Percentiles rank a stretch among this genome's conserved stretches.
These are phyloP conservation scores for Crotophaga sulcirostris DNA, from an alignment of 2,113 vertebrate genomes.

Conservation along the genomic window DNA sequence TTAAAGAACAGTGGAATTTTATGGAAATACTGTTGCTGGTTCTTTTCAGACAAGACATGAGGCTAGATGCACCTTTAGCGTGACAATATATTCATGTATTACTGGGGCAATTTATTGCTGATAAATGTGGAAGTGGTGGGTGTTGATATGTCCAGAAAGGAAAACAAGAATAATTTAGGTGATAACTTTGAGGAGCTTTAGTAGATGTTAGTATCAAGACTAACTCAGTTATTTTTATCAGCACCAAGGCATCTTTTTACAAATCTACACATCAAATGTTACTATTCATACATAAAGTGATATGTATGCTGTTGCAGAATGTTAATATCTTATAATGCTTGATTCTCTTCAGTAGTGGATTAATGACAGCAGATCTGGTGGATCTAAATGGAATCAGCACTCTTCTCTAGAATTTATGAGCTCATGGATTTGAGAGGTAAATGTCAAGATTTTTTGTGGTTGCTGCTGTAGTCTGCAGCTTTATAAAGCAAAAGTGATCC, in stretches of 20 bases:
- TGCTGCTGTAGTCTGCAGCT: neutral
- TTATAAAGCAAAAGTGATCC: neutral
- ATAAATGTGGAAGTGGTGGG: neutral
- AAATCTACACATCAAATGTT: neutral
- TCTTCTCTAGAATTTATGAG: neutral
- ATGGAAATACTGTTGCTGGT: neutral
- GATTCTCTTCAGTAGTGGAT: neutral
- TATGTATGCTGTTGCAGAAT: neutral
- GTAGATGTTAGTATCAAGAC: neutral
- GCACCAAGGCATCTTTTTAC: neutral
- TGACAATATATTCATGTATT: neutral
- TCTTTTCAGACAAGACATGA: neutral
- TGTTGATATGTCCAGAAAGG: neutral
- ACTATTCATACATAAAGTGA: neutral
- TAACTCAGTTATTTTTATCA: neutral
- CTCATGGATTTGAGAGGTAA: neutral
- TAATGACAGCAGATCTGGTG: neutral
- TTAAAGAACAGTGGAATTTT: neutral
- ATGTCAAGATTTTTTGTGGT: neutral
- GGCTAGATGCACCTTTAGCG: neutral
- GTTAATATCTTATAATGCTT: neutral
- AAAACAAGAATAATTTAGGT: too few relatives aligned
- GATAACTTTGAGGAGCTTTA: neutral
- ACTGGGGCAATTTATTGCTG: neutral
- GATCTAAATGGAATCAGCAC: neutral